Conservation (phyloP, 2,888 invertebrate species). For the Lasioglossum vierecki region DNA sequence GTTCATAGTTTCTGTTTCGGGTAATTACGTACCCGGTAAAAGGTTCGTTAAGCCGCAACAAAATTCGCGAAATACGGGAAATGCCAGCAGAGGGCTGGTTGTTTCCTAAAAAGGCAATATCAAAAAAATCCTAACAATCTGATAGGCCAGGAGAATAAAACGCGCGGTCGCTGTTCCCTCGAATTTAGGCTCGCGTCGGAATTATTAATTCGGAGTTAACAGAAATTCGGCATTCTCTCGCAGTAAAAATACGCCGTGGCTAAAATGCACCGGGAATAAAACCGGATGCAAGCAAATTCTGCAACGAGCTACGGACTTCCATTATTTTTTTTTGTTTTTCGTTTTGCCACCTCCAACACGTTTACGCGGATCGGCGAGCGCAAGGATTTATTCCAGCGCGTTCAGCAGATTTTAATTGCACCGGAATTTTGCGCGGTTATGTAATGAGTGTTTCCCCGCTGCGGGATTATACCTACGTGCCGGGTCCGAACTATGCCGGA, state of each 20-base stretch:
- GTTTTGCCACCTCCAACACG: not conserved
- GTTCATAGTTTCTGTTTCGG: not conserved
- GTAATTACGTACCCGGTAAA: not conserved
- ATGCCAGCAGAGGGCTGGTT: not conserved
- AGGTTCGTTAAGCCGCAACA: not conserved
- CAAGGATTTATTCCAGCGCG: not conserved
- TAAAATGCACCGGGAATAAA: not conserved
- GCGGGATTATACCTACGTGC: conserved; percentile 26
- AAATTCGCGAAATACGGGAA: too few relatives aligned
- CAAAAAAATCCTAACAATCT: not conserved
- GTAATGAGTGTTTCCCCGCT: conserved; percentile 40
- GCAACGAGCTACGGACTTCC: not conserved
- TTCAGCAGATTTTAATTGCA: conserved; percentile 12
- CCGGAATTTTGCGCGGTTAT: conserved; percentile 47
- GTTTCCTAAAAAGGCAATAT: not conserved
- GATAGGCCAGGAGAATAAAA: not conserved
- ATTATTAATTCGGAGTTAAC: not conserved
- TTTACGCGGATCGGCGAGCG: not conserved
- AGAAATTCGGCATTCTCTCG: not conserved
- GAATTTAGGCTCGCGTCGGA: not conserved
- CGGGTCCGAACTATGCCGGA: conserved; percentile 52
- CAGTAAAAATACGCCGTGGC: not conserved
- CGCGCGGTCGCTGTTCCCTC: not conserved
- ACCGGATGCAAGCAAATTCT: not conserved
- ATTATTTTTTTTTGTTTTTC: not conserved